Evolutionary conservation across 1,140 invertebrate genomes (phyloP).

Genomic region (Cydia amplana): DNA sequence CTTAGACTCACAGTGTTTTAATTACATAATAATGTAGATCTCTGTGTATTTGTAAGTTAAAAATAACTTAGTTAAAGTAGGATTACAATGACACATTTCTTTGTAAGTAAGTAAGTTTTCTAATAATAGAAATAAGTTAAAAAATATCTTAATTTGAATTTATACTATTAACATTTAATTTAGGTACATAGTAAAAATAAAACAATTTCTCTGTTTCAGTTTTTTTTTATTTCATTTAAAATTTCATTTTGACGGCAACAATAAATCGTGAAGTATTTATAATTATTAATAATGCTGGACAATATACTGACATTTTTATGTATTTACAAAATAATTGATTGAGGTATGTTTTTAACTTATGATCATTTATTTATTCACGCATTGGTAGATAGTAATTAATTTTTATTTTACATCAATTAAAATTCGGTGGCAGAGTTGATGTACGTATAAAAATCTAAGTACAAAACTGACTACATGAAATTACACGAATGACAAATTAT

Average conservation of each 20-base stretch:
- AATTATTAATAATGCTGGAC: slow-evolving; percentile 27
- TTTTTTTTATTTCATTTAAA: slow-evolving; percentile 29
- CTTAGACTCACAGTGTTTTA: background rate
- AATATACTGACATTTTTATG: slow-evolving; percentile 21
- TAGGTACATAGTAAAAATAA: slow-evolving; percentile 33
- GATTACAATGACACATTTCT: background rate
- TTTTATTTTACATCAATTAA: slow-evolving; percentile 16
- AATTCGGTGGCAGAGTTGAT: slow-evolving; percentile 30
- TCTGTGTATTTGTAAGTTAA: slow-evolving; percentile 18
- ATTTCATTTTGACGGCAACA: slow-evolving; percentile 28
- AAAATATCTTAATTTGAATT: background rate
- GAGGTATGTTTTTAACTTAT: background rate
- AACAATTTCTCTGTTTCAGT: slow-evolving; percentile 24
- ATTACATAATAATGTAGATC: slow-evolving; percentile 21
- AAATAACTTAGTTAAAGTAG: background rate
- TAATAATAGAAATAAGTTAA: background rate
- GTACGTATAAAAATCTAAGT: slow-evolving; percentile 27
- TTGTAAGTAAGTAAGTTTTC: background rate
- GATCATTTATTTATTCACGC: background rate
- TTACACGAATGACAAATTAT: slow-evolving; percentile 23
- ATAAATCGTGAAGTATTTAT: slow-evolving; percentile 24
- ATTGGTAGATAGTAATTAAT: background rate
- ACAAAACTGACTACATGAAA: slow-evolving; percentile 32
- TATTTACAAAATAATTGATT: slow-evolving; percentile 25
- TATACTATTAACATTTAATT: slow-evolving; percentile 38